Evolutionary conservation across 2,113 vertebrate genomes (phyloP), one percentile per base, ranked within the genome.

Genomic region (Ptilorrhoa leucosticta): DNA sequence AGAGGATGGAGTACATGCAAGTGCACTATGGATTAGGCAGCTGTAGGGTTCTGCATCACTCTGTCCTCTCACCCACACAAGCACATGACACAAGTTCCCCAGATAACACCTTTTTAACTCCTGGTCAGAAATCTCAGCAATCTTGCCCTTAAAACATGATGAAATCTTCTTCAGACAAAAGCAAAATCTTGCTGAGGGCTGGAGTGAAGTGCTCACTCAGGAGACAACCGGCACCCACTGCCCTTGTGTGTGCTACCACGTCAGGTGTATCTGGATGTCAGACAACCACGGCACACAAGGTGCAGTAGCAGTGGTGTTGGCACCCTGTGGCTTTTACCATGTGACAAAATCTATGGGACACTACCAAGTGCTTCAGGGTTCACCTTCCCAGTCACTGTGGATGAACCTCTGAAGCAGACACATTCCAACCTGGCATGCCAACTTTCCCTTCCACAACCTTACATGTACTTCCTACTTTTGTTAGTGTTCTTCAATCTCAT

Each of bases 191-290:
- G 10, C 45, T 48, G 39, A 22, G 26, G 61, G 18, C 10, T 42
- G 26, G 12, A 69, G 42, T 3, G 31, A 95, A 39, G 21, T 60
- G 44, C 30, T 93, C 7, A 11, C 44, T 53, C 33, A 58, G 30
- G 23, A 89, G 33, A 44, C 31, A 54, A 21, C 33, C 45, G 73
- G 54, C 4, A 54, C 13, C 23, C 15, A 35, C 12, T 66, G 35
- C n/a, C 57, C n/a, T 10, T 5, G 3, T 16, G 28, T 10, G 12
- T 42, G 28, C 42, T 37, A 5, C 15, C 20, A 0, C 6, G n/a
- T 10, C 63, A 61, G 31, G 22, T 10, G 11, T 11, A 28, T 6
- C 37, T 30, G n/a, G 45, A 15, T 19, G 37, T 20, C 64, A 77
- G 48, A 54, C 30, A 79, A n/a, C 13, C 3, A 7, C 24, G 33